phyloP scores from a whole-genome alignment of 2,797 vertebrate genomes.

The Spatula clypeata region DNA sequence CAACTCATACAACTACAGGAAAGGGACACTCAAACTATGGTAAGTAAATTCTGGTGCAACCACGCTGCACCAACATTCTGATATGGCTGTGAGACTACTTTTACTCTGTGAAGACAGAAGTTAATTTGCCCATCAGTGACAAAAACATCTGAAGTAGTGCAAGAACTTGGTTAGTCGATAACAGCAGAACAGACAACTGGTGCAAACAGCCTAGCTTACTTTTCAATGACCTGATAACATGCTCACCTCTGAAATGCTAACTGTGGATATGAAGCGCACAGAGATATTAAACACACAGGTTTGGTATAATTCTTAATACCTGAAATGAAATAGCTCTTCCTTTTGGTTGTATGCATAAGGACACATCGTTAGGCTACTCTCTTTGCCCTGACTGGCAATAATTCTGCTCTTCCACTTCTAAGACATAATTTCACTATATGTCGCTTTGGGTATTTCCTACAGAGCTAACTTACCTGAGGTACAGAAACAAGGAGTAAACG shows the following conservation, averaged over 20 bases:
- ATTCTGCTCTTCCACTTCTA: background rate
- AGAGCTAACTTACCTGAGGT: background rate
- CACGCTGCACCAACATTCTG: background rate
- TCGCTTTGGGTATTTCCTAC: background rate
- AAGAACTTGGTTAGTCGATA: background rate
- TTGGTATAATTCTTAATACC: too few species aligned
- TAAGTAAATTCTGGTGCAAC: background rate
- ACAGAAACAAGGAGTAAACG: background rate
- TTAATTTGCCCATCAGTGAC: background rate
- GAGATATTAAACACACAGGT: background rate
- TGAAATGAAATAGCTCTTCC: background rate
- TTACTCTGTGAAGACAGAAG: background rate
- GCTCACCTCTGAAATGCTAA: background rate
- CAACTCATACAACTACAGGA: background rate
- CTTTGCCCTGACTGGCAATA: rapidly evolving
- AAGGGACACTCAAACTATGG: background rate
- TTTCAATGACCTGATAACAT: background rate
- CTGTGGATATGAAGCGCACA: background rate
- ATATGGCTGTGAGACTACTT: background rate
- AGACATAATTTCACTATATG: rapidly evolving
- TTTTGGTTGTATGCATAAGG: background rate
- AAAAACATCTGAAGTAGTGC: background rate
- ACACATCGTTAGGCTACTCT: background rate
- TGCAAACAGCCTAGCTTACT: background rate
- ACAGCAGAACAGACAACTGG: background rate